phyloP scores from a whole-genome alignment of 2,113 vertebrate species.

The Pelmatolapia mariae region DNA sequence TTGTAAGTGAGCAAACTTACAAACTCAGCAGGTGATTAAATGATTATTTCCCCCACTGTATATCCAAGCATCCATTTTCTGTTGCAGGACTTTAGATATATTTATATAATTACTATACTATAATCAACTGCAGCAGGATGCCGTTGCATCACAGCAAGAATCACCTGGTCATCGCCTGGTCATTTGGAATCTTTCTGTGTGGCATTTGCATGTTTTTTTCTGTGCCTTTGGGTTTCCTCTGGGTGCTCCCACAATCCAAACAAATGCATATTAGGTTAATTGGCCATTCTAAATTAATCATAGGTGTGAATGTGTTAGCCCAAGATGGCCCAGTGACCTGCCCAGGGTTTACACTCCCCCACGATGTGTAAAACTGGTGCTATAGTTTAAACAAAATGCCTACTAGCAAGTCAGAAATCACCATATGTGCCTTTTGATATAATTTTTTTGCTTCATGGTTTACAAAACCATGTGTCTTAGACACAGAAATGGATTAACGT shows the following conservation, averaged over 20 bases:
- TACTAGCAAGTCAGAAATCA: background rate
- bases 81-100: background rate
- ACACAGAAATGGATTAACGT: background rate
- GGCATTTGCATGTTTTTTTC: background rate
- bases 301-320: background rate
- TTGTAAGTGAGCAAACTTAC: background rate
- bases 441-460: background rate
- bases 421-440: background rate
- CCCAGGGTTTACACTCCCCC: background rate
- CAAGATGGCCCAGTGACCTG: background rate
- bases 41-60: accelerated
- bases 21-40: background rate
- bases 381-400: background rate
- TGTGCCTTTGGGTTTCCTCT: background rate
- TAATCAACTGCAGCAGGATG: background rate
- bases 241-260: background rate
- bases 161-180: background rate
- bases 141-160: background rate
- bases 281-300: background rate
- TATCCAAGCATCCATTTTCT: background rate
- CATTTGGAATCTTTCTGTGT: background rate
- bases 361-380: background rate
- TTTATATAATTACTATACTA: background rate
- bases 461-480: background rate
- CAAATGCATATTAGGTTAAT: background rate